Evolutionary conservation across 2,888 invertebrate species (phyloP).

Genomic region (Zelleria hepariella): DNA sequence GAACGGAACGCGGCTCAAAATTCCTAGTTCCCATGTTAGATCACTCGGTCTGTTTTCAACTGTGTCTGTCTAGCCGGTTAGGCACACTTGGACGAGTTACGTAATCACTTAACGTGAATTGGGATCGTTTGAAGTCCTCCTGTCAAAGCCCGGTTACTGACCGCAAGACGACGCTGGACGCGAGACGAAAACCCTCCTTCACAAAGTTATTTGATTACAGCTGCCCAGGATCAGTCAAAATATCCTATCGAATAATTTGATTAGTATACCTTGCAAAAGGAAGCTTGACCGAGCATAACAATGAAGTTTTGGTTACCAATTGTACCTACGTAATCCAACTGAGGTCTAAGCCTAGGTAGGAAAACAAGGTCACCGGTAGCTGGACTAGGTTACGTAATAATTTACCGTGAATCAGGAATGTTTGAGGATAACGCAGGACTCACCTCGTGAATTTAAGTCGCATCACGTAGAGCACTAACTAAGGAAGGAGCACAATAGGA

Average conservation of each 20-base stretch:
- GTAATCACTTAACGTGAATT: neutral
- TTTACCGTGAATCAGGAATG: neutral
- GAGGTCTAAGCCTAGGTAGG: no score
- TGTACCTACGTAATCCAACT: no score
- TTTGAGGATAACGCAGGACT: conserved; percentile 15
- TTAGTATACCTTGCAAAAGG: no score
- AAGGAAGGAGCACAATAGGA: conserved; percentile 45
- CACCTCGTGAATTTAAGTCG: conserved; percentile 22
- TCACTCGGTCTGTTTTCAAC: neutral
- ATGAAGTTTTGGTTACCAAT: no score
- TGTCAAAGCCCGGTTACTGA: no score
- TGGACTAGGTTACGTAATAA: neutral
- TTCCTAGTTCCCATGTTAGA: neutral
- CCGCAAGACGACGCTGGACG: no score
- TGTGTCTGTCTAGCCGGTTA: neutral
- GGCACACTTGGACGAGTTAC: neutral
- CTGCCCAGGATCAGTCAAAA: no score
- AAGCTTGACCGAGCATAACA: no score
- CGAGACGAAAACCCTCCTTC: no score
- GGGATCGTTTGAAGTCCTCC: neutral
- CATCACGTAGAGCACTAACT: conserved; percentile 26
- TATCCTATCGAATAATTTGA: no score
- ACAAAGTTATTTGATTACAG: neutral
- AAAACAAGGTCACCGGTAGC: no score
- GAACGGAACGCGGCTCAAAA: neutral